Conservation (phyloP, 2,888 invertebrate genomes). For the Cantharis rufa region DNA sequence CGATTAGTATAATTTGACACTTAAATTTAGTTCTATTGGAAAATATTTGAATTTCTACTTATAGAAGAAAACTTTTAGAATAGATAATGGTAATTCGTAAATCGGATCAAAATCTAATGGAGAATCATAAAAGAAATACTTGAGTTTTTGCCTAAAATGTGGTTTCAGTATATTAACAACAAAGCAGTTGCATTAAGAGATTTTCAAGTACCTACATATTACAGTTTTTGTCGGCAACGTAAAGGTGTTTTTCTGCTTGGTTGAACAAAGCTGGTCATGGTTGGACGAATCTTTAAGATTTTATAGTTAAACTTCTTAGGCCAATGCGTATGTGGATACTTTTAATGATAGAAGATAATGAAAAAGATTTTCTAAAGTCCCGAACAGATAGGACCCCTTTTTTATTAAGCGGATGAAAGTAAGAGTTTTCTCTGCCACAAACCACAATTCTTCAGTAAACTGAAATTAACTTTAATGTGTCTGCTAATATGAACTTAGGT, state of each 20-base stretch:
- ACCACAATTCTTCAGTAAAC: no score
- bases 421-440: no score
- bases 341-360: not conserved
- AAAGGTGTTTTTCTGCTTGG: constrained; percentile 30
- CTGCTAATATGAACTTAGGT: not conserved
- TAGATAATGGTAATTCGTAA: constrained; percentile 10
- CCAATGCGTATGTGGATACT: constrained; percentile 9
- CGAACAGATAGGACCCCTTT: not conserved
- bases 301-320: constrained; percentile 14
- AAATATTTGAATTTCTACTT: not conserved
- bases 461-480: not conserved
- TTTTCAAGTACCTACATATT: constrained; percentile 14
- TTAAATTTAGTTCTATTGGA: not conserved
- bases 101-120: constrained; percentile 21
- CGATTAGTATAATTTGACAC: no score
- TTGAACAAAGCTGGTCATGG: constrained; percentile 22
- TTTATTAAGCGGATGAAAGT: not conserved
- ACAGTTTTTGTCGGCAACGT: constrained; percentile 25
- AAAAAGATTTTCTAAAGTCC: not conserved
- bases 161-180: constrained; percentile 22
- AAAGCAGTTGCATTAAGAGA: constrained; percentile 26
- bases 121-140: constrained; percentile 10
- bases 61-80: not conserved
- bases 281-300: constrained; percentile 10
- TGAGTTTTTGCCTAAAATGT: constrained; percentile 21